phyloP scores from a whole-genome alignment of 2,888 invertebrate genomes.

The Leucophenga montana region DNA sequence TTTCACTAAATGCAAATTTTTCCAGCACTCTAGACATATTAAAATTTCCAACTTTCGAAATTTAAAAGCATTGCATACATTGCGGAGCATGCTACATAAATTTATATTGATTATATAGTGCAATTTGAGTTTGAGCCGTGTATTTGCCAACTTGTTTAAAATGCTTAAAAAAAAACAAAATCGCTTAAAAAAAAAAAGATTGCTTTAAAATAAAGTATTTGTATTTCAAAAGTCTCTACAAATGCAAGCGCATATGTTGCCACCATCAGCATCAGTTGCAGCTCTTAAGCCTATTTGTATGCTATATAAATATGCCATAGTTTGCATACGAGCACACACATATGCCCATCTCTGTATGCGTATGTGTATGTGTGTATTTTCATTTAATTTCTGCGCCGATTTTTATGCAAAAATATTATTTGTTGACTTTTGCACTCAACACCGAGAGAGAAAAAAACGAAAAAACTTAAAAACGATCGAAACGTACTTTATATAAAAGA shows the following conservation, averaged over 20 bases:
- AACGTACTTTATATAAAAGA: conserved; percentile 7
- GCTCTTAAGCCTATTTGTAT: not conserved
- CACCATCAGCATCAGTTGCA: not conserved
- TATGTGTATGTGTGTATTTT: conserved; percentile 46
- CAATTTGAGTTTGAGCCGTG: conserved; percentile 1
- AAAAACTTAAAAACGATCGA: conserved; percentile 35
- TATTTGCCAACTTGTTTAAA: not conserved
- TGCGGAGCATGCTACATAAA: not conserved
- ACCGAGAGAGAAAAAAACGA: not conserved
- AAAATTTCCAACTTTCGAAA: not conserved
- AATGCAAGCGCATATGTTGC: conserved; percentile 7
- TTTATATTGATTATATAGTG: conserved; percentile 10
- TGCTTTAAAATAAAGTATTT: not conserved
- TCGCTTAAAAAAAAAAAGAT: not conserved
- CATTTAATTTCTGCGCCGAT: conserved; percentile 55
- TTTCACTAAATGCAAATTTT: no score
- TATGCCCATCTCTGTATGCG: conserved; percentile 18
- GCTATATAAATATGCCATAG: not conserved
- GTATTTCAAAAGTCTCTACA: not conserved
- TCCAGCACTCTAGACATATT: not conserved
- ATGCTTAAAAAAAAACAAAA: not conserved
- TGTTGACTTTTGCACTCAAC: conserved; percentile 58
- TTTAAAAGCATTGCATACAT: not conserved
- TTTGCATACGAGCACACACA: not conserved
- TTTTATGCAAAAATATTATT: conserved; percentile 64